Evolutionary conservation across 2,113 vertebrate species (phyloP).

Genomic region (Ia io): DNA sequence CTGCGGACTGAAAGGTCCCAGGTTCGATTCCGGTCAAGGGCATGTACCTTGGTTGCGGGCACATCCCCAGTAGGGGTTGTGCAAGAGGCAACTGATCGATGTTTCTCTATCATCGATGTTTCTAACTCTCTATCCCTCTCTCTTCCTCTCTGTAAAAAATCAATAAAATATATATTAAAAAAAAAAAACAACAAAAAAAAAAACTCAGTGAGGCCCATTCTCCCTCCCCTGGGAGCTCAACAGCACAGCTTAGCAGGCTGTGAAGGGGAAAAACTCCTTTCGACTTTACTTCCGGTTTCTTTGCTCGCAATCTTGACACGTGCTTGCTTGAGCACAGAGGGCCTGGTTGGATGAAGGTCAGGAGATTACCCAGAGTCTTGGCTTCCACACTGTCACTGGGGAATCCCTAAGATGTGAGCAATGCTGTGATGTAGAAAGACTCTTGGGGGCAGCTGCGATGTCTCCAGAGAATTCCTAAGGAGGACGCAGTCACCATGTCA

Average conservation of each 20-base stretch:
- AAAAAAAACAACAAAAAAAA: too few species aligned
- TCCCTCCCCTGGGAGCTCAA: background rate
- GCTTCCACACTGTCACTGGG: background rate
- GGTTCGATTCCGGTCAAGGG: too few species aligned
- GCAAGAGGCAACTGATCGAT: too few species aligned
- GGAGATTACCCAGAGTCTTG: background rate
- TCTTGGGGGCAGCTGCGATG: background rate
- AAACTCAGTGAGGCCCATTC: background rate
- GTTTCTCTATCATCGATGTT: too few species aligned
- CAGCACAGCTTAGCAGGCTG: background rate
- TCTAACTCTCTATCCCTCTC: too few species aligned
- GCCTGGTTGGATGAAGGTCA: background rate
- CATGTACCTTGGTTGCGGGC: too few species aligned
- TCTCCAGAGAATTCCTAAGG: background rate
- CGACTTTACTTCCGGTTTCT: background rate
- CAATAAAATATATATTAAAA: too few species aligned
- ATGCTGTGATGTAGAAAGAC: background rate
- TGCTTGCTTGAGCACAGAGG: background rate
- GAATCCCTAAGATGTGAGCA: background rate
- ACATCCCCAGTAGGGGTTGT: too few species aligned
- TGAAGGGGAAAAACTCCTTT: background rate
- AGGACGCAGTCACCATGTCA: background rate
- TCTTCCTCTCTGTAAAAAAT: too few species aligned
- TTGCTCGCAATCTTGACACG: background rate
- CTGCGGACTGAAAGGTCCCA: too few species aligned